Percentiles rank a stretch among this genome's conserved stretches.
Conservation (phyloP, 2,113 vertebrate genomes). For the Camelus bactrianus region DNA sequence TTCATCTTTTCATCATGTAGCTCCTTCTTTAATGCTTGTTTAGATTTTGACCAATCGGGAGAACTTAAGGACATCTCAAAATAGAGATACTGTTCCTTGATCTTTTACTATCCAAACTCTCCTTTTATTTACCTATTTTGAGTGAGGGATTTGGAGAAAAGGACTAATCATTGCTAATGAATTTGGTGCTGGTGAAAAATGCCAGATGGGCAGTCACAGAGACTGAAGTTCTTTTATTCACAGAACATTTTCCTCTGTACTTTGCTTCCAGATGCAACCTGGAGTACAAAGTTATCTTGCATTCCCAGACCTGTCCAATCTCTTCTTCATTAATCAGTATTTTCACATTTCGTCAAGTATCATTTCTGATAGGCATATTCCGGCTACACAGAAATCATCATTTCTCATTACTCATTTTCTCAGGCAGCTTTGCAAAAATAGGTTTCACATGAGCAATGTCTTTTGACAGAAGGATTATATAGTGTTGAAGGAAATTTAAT, state of each 20-base stretch:
- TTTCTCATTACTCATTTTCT: conserved; percentile 57
- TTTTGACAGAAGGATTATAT: neutral
- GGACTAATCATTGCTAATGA: conserved; percentile 79
- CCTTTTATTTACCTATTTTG: conserved; percentile 82
- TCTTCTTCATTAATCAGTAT: conserved; percentile 67
- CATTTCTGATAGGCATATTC: conserved; percentile 51
- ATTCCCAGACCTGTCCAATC: conserved; percentile 71
- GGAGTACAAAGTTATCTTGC: conserved; percentile 61
- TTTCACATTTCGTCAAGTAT: conserved; percentile 70
- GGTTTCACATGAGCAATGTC: conserved; percentile 13
- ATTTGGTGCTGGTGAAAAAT: conserved; percentile 83
- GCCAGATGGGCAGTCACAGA: conserved; percentile 78
- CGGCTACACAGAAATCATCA: conserved; percentile 6
- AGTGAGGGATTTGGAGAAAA: conserved; percentile 77
- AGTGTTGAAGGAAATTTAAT: neutral
- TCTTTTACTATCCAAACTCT: conserved; percentile 79
- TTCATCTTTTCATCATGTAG: conserved; percentile 69
- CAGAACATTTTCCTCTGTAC: conserved; percentile 29
- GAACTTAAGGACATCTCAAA: conserved; percentile 75
- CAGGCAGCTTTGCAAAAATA: conserved; percentile 17
- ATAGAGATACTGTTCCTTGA: conserved; percentile 79
- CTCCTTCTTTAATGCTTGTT: conserved; percentile 74
- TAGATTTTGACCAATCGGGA: conserved; percentile 65
- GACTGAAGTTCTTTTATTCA: conserved; percentile 75
- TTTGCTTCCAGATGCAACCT: conserved; percentile 63